Conservation (phyloP, 2,888 invertebrate species). For the Drosophila prolongata region DNA sequence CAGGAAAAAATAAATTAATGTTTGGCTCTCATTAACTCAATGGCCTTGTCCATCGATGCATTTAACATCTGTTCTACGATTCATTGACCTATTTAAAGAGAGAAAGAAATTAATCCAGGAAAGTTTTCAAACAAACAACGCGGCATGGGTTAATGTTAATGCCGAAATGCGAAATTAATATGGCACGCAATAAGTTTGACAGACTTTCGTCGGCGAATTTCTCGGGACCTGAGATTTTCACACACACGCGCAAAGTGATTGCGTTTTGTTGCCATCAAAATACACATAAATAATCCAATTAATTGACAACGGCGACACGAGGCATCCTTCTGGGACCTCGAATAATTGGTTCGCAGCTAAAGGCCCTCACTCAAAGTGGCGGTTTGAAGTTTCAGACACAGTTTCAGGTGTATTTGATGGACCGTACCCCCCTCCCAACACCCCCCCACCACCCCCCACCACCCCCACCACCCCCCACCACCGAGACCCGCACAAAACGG, state of each 20-base stretch:
- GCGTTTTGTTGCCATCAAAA: constrained; percentile 64
- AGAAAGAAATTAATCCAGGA: constrained; percentile 1
- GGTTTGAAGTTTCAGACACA: constrained; percentile 61
- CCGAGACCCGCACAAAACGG: constrained; percentile 55
- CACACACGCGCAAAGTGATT: constrained; percentile 42
- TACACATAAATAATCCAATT: constrained; percentile 74
- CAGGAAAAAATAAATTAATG: constrained; percentile 18
- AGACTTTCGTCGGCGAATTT: constrained; percentile 17
- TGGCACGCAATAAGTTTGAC: not conserved
- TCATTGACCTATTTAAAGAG: constrained; percentile 14
- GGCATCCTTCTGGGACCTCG: constrained; percentile 55
- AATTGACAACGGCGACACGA: constrained; percentile 65
- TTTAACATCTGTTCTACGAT: constrained; percentile 24
- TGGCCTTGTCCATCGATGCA: constrained; percentile 20
- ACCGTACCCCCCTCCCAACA: not conserved
- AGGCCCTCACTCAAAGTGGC: constrained; percentile 42
- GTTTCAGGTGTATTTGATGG: constrained; percentile 45
- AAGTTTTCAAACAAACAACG: not conserved
- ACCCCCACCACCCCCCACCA: not conserved
- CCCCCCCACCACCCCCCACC: not conserved
- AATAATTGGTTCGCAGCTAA: constrained; percentile 64
- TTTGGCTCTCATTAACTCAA: constrained; percentile 39
- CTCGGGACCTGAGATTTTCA: constrained; percentile 8
- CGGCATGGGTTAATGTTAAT: constrained; percentile 9
- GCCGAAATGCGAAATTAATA: constrained; percentile 8